phyloP scores from a whole-genome alignment of 2,113 vertebrate species.

The Ovis canadensis region DNA sequence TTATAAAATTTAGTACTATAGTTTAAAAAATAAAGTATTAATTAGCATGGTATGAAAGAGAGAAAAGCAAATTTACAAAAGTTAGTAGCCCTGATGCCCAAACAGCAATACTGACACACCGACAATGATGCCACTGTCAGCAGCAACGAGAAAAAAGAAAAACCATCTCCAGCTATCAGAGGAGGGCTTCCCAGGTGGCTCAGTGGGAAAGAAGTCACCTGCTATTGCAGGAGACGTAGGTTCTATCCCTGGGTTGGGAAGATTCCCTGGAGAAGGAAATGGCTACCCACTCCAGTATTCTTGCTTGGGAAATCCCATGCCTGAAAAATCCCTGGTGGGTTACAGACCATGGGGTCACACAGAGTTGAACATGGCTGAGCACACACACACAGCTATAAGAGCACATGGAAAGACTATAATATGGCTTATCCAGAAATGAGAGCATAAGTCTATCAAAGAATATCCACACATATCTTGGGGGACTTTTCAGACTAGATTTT shows the following conservation, averaged over 20 bases:
- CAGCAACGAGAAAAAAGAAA: neutral
- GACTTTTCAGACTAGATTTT: neutral
- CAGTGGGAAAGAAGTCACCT: neutral
- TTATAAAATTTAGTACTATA: neutral
- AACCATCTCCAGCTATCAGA: neutral
- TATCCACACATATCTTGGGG: neutral
- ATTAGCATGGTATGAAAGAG: neutral
- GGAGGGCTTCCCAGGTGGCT: neutral
- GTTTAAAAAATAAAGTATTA: neutral
- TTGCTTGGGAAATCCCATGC: neutral
- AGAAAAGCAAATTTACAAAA: neutral
- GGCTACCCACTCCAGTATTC: neutral
- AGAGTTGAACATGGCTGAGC: neutral
- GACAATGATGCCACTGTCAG: neutral
- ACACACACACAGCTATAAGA: neutral
- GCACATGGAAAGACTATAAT: neutral
- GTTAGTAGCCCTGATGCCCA: neutral
- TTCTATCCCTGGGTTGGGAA: neutral
- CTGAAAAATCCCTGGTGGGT: neutral
- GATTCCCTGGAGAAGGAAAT: neutral
- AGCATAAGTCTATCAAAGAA: neutral
- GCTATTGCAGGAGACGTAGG: neutral
- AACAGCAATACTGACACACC: neutral
- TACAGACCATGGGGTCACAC: neutral
- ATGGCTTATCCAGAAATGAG: neutral